Base-by-base conservation (phyloP, 2,797 vertebrate species). In the Hippocampus kuda region DNA sequence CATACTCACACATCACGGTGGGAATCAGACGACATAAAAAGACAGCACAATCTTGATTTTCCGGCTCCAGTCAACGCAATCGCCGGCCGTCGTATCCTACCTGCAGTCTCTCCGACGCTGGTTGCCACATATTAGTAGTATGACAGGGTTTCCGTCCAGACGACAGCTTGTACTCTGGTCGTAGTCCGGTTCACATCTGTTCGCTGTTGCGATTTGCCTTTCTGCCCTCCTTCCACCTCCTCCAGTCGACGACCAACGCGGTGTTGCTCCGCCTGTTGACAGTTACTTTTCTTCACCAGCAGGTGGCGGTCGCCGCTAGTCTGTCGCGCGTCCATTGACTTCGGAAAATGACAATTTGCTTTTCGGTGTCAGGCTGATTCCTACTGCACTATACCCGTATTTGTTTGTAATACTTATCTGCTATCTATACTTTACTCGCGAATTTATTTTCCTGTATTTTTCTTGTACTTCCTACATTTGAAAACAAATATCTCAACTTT, bases 51-150 rank as follows among this genome's bases (percentile, higher is more conserved):
- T 26, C 42, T n/a, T 26, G 13, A 27, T 48, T 10, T 24, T 65
- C 9, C 7, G 74, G 68, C 68, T 70, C 76, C 71, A 66, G 26
- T 8, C n/a, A 48, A 65, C 63, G 63, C n/a, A 42, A 51, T 44
- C 62, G 15, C 41, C 13, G 46, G 54, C 65, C 54, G 8, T 2
- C 34, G n/a, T 10, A 0, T 78, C 85, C 68, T 91, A 96, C 96
- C 96, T 97, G 95, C 92, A 97, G 85, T 90, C 96, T 93, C 88
- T 98, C 95, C 66, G 93, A 94, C 86, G 95, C 94, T 76, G 95
- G 95, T 89, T 97, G 95, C 95, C 95, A 98, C 95, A 98, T 97
- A 79, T 88, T 94, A 78, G 80, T 79, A 75, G 81, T 78, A 69
- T 79, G 74, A 61, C 66, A 69, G 74, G 80, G 67, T 84, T 77